Conservation (phyloP, 2,797 vertebrate species). For the Mormyrops boulengeri region DNA sequence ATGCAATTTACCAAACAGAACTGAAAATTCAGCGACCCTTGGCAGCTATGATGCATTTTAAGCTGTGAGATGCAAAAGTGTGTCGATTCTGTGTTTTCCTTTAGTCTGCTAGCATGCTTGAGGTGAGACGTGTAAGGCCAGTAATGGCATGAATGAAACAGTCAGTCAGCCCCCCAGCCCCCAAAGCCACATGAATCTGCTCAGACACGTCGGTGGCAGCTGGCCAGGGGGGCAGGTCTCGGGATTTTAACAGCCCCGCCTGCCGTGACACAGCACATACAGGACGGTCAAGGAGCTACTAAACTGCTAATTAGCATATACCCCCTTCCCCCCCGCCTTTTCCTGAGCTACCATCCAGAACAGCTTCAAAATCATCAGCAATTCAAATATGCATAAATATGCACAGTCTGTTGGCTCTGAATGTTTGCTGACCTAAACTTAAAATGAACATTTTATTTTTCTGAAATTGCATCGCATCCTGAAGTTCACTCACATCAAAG, state of each 20-base stretch:
- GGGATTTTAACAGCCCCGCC: background rate
- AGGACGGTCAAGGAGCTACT: background rate
- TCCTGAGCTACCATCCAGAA: background rate
- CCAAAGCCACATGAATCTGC: background rate
- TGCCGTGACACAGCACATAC: background rate
- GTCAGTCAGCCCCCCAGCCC: background rate
- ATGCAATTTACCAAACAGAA: background rate
- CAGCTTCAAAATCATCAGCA: background rate
- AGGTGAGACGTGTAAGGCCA: background rate
- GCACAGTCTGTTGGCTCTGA: background rate
- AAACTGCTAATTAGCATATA: background rate
- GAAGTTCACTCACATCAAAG: background rate
- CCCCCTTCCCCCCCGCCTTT: background rate
- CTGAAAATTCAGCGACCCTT: background rate
- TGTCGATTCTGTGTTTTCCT: background rate
- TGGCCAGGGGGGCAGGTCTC: background rate
- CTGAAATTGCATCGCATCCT: background rate
- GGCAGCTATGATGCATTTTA: background rate
- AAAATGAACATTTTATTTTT: background rate
- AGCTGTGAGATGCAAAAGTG: background rate
- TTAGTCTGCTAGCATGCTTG: background rate
- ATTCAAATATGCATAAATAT: background rate
- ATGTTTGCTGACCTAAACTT: background rate
- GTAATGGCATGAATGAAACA: background rate
- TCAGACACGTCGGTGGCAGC: background rate